A percentile compares a stretch with the other conserved stretches of the same genome.
Evolutionary conservation across 30 jellyfish, hydroid and myxozoan species (phyloP).

Genomic region (Turritopsis dohrnii): DNA sequence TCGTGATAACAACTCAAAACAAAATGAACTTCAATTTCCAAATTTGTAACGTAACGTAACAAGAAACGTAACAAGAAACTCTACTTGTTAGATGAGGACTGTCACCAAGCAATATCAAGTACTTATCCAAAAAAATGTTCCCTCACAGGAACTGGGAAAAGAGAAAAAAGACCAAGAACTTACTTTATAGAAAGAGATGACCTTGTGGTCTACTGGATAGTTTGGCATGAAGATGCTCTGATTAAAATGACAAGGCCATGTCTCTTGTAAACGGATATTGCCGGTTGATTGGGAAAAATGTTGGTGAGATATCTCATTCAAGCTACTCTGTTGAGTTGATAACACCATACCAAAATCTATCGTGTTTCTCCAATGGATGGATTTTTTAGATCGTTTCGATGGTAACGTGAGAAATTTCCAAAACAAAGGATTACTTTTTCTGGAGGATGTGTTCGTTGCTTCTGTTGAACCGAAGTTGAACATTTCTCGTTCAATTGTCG

Average conservation of each 20-base stretch:
- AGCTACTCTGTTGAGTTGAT: background rate
- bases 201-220: background rate
- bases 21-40: no score
- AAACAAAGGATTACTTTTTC: background rate
- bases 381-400: background rate
- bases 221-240: constrained; percentile 7
- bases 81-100: no score
- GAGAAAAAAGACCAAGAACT: no score
- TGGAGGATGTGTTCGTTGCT: background rate
- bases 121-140: no score
- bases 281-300: background rate
- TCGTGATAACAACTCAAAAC: background rate
- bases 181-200: background rate
- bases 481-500: background rate
- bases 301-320: background rate
- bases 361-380: background rate
- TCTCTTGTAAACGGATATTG: background rate
- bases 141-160: no score
- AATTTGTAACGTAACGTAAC: no score
- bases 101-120: no score
- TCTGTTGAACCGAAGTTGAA: background rate
- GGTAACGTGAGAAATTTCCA: background rate
- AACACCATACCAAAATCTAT: background rate
- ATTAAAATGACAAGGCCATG: constrained; percentile 4
- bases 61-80: no score